phyloP scores from a whole-genome alignment of 2,888 invertebrate genomes.

The Drosophila percnosoma region DNA sequence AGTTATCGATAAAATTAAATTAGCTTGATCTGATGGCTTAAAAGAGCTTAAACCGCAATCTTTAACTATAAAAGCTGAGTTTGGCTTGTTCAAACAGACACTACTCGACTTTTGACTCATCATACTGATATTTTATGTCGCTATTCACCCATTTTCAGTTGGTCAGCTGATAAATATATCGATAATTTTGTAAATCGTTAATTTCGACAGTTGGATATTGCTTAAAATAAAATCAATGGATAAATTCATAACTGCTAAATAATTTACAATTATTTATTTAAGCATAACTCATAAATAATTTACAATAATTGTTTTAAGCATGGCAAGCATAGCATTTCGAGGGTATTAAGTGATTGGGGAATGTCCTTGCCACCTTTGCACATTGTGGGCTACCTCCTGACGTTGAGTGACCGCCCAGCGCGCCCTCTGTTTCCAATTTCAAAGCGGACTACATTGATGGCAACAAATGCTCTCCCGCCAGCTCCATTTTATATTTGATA shows the following conservation, averaged over 20 bases:
- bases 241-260: background rate
- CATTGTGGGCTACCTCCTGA: constrained; percentile 14
- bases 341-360: constrained; percentile 1
- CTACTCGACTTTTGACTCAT: background rate
- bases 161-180: too few species aligned
- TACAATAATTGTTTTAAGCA: background rate
- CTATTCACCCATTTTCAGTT: too few species aligned
- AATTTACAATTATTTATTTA: background rate
- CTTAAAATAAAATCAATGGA: background rate
- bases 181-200: too few species aligned
- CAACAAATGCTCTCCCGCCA: constrained; percentile 65
- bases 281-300: background rate
- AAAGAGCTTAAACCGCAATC: background rate
- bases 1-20: background rate
- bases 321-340: background rate
- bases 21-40: background rate
- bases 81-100: background rate
- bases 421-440: constrained; percentile 56
- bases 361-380: background rate
- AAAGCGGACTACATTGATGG: constrained; percentile 70
- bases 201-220: background rate
- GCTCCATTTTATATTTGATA: constrained; percentile 73
- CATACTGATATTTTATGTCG: background rate
- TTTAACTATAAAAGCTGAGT: background rate
- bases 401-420: constrained; percentile 3